These are phyloP conservation scores for Epicampocera succincta DNA, from an alignment of 2,888 invertebrate genomes.

Conservation along the genomic window DNA sequence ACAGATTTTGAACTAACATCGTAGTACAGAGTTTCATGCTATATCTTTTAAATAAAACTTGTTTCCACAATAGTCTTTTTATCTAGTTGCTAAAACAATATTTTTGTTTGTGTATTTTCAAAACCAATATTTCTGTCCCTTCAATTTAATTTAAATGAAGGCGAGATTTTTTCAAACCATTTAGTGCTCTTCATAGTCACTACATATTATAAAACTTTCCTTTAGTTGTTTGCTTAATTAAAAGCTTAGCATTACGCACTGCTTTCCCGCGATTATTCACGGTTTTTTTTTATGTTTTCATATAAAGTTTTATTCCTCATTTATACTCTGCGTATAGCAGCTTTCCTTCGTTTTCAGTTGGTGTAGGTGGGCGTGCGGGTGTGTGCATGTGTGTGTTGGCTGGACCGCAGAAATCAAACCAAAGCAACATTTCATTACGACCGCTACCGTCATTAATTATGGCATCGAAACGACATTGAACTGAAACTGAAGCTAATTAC, in stretches of 20 bases:
- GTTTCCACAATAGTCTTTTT: too few species aligned
- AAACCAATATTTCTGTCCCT: too few species aligned
- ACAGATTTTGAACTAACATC: too few species aligned
- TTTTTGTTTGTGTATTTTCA: too few species aligned
- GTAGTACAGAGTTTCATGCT: too few species aligned
- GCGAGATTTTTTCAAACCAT: too few species aligned
- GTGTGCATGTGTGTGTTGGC: background rate
- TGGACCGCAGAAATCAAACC: constrained; percentile 62
- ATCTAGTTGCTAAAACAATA: too few species aligned
- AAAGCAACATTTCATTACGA: constrained; percentile 58
- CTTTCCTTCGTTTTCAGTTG: too few species aligned
- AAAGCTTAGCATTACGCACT: background rate
- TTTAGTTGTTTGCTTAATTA: constrained; percentile 1
- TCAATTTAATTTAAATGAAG: too few species aligned
- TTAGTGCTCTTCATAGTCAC: background rate
- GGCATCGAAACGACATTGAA: constrained; percentile 60
- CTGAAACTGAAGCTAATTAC: constrained; percentile 64
- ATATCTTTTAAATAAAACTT: too few species aligned
- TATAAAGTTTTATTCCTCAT: background rate
- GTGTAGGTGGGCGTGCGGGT: background rate
- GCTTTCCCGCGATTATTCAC: constrained; percentile 6
- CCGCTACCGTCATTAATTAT: constrained; percentile 65
- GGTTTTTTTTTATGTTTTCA: constrained; percentile 5
- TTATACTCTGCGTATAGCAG: background rate
- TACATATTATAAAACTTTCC: background rate